Evolutionary conservation across 2,888 invertebrate genomes (phyloP).

Genomic region (Meandrusa payeni): DNA sequence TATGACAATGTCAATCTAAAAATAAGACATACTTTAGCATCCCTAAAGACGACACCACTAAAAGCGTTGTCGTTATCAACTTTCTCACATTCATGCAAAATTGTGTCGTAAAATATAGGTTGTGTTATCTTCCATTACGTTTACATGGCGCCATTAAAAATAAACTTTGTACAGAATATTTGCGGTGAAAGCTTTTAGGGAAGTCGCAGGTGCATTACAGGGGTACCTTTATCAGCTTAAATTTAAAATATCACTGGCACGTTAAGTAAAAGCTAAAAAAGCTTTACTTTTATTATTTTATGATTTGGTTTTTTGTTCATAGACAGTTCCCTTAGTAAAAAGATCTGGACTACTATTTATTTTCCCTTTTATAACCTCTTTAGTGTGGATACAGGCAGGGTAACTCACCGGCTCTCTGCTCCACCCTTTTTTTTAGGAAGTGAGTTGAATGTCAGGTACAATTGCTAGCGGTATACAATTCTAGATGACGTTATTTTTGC

Average conservation of each 20-base stretch:
- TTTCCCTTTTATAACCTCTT: no score
- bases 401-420: no score
- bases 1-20: slow-evolving; percentile 30
- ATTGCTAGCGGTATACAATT: no score
- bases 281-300: no score
- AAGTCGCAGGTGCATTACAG: slow-evolving; percentile 74
- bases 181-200: slow-evolving; percentile 64
- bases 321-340: no score
- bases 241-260: slow-evolving; percentile 58
- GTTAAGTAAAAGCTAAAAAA: slow-evolving; percentile 33
- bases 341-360: no score
- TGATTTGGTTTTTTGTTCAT: no score
- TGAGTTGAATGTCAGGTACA: no score
- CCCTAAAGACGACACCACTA: slow-evolving; percentile 39
- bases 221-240: slow-evolving; percentile 55
- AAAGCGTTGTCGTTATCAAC: slow-evolving; percentile 68
- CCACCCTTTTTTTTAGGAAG: no score
- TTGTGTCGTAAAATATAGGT: slow-evolving; percentile 71
- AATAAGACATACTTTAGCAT: slow-evolving; percentile 30
- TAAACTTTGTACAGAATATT: slow-evolving; percentile 65
- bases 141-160: slow-evolving; percentile 72
- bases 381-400: no score
- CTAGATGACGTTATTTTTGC: no score
- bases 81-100: slow-evolving; percentile 65
- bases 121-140: slow-evolving; percentile 71